Evolutionary conservation across 2,797 vertebrate genomes (phyloP).

Genomic region (Rhyacichthys aspro): DNA sequence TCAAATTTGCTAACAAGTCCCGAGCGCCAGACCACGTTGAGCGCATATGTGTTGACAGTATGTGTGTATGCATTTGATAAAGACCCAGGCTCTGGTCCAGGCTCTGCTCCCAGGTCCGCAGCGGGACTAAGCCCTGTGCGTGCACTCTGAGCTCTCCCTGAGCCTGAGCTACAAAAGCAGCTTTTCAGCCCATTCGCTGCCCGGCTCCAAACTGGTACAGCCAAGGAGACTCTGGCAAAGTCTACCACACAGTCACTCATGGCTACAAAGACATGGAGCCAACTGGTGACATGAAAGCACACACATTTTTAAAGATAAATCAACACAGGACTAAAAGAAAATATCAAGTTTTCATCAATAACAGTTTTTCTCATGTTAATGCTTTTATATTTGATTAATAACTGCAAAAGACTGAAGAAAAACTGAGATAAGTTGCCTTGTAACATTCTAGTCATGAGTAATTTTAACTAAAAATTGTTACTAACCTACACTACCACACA

Average conservation of each 20-base stretch:
- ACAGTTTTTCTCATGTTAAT: too few relatives aligned
- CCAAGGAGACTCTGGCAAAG: constrained; percentile 53
- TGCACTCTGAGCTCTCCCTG: constrained; percentile 61
- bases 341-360: too few relatives aligned
- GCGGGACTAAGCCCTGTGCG: constrained; percentile 72
- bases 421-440: too few relatives aligned
- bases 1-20: constrained; percentile 50
- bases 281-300: constrained; percentile 25
- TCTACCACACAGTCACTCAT: constrained; percentile 15
- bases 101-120: constrained; percentile 55
- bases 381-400: too few relatives aligned
- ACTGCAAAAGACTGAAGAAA: too few relatives aligned
- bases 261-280: constrained; percentile 36
- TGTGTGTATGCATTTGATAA: constrained; percentile 40
- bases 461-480: too few relatives aligned
- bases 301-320: too few relatives aligned
- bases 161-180: constrained; percentile 68
- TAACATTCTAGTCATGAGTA: too few relatives aligned
- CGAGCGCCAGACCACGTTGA: constrained; percentile 34
- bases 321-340: too few relatives aligned
- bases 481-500: too few relatives aligned
- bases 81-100: constrained; percentile 52
- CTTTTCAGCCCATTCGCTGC: constrained; percentile 69
- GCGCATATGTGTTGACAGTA: constrained; percentile 34
- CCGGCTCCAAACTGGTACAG: constrained; percentile 61